Percentiles rank a stretch among this genome's conserved stretches.
Evolutionary conservation across 2,113 vertebrate genomes (phyloP).

Genomic region (Prinia subflava): DNA sequence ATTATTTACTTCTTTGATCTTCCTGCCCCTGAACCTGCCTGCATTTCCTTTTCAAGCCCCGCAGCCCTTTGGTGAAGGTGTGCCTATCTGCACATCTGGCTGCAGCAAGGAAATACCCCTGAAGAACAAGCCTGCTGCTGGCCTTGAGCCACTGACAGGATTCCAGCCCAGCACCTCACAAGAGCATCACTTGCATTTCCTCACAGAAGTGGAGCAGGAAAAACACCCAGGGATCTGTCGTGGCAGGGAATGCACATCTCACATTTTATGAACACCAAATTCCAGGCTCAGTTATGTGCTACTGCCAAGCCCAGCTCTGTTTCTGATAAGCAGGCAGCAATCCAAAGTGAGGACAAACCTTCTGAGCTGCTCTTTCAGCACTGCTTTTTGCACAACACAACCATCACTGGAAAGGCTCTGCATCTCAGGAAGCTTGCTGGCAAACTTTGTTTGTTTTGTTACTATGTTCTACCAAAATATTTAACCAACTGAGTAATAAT

Average conservation of each 20-base stretch:
- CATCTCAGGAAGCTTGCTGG: background rate
- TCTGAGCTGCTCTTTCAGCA: background rate
- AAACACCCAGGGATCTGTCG: background rate
- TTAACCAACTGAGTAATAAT: background rate
- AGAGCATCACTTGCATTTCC: background rate
- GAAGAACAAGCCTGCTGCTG: background rate
- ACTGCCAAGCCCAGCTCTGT: background rate
- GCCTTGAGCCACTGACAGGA: background rate
- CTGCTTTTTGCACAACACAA: background rate
- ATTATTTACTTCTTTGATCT: constrained; percentile 63
- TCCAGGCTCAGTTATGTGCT: background rate
- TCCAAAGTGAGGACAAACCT: background rate
- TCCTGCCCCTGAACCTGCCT: constrained; percentile 6
- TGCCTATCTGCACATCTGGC: constrained; percentile 50
- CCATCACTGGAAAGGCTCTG: background rate
- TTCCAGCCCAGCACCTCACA: background rate
- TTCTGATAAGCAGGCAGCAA: background rate
- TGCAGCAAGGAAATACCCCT: constrained; percentile 20
- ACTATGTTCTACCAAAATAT: constrained; percentile 6
- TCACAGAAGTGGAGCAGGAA: background rate
- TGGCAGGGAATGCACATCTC: fast-evolving
- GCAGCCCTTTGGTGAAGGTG: constrained; percentile 28
- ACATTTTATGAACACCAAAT: background rate
- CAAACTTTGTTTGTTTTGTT: background rate
- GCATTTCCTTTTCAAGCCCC: constrained; percentile 54